Evolutionary conservation across 30 jellyfish, hydroid and myxozoan species (phyloP).

Genomic region (Chrysaora quinquecirrha): DNA sequence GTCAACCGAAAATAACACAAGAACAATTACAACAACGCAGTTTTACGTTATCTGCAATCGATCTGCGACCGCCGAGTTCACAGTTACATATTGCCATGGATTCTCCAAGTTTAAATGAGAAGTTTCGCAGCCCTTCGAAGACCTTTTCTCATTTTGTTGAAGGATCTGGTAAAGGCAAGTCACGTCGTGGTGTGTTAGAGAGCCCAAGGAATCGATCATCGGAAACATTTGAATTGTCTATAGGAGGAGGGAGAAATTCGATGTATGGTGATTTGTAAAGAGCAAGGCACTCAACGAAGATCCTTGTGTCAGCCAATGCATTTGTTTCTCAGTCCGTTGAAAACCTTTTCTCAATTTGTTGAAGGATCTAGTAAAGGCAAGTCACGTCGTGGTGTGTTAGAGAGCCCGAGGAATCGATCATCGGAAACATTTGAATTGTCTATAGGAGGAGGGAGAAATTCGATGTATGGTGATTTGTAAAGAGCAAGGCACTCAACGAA

Average conservation of each 20-base stretch:
- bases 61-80: conserved; percentile 63
- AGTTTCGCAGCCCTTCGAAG: conserved; percentile 34
- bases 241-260: conserved; percentile 68
- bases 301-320: too few species aligned
- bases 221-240: conserved; percentile 57
- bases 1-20: conserved; percentile 53
- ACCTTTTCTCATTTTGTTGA: conserved; percentile 54
- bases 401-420: not conserved
- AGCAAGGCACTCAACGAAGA: not conserved
- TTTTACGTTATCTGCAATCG: conserved; percentile 43
- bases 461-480: conserved; percentile 70
- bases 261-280: conserved; percentile 65
- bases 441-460: conserved; percentile 64
- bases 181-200: not conserved
- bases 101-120: conserved; percentile 13
- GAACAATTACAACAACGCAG: conserved; percentile 18
- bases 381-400: not conserved
- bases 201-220: not conserved
- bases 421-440: conserved; percentile 59
- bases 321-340: conserved; percentile 28
- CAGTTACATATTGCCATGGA: conserved; percentile 29
- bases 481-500: not conserved
- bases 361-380: conserved; percentile 18
- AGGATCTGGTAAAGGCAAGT: conserved; percentile 5
- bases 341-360: conserved; percentile 47